Percentiles rank a stretch among this genome's conserved stretches.
Evolutionary conservation across 2,797 vertebrate species (phyloP).

Genomic region (Bradypodion ventrale): DNA sequence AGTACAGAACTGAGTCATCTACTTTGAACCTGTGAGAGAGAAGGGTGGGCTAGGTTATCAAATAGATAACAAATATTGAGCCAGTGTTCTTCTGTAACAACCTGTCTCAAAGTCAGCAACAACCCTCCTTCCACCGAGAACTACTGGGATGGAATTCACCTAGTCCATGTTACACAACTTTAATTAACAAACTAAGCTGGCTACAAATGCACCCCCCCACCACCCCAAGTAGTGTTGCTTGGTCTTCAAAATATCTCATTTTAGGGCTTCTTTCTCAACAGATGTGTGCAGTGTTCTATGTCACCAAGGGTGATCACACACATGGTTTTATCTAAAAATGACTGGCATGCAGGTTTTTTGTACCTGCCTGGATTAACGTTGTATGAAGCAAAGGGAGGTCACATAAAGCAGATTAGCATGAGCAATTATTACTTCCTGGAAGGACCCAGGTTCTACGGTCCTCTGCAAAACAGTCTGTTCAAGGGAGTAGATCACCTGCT

Average conservation of each 20-base stretch:
- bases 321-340: background rate
- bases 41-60: too few relatives aligned
- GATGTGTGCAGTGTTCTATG: background rate
- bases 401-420: background rate
- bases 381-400: background rate
- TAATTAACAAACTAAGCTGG: too few relatives aligned
- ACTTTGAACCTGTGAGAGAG: too few relatives aligned
- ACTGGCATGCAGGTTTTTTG: background rate
- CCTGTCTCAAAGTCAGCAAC: too few relatives aligned
- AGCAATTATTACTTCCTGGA: fast-evolving
- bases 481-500: background rate
- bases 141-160: too few relatives aligned
- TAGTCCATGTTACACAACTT: too few relatives aligned
- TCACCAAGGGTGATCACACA: background rate
- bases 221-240: background rate
- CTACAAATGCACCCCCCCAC: too few relatives aligned
- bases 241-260: background rate
- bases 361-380: background rate
- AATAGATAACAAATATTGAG: too few relatives aligned
- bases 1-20: too few relatives aligned
- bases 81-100: too few relatives aligned
- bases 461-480: background rate
- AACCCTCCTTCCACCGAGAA: too few relatives aligned
- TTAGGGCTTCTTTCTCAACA: background rate
- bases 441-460: background rate